Evolutionary conservation across 1,140 invertebrate species (phyloP).

Genomic region (Nylanderia fulva): DNA sequence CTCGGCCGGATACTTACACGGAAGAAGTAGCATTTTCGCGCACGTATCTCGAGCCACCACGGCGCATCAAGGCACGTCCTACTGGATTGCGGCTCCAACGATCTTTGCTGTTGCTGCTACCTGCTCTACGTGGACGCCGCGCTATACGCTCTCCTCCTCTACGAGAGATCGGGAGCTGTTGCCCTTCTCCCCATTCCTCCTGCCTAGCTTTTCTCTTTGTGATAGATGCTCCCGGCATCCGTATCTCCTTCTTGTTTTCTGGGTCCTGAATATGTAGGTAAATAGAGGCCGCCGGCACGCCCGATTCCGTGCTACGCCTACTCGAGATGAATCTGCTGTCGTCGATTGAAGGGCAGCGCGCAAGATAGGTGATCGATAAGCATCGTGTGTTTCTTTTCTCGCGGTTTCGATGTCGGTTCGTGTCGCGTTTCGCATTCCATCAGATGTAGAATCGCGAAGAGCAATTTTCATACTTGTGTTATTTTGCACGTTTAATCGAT

Average conservation of each 20-base stretch:
- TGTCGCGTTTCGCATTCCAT: slow-evolving; percentile 1
- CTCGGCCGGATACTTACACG: slow-evolving; percentile 74
- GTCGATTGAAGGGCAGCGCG: slow-evolving; percentile 49
- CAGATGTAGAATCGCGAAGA: background rate
- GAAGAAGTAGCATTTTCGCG: slow-evolving; percentile 84
- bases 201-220: background rate
- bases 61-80: slow-evolving; percentile 85
- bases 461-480: background rate
- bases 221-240: background rate
- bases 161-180: background rate
- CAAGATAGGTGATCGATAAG: slow-evolving; percentile 31
- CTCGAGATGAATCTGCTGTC: slow-evolving; percentile 48
- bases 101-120: slow-evolving; percentile 75
- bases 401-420: background rate
- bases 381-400: background rate
- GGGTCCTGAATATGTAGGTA: slow-evolving; percentile 48
- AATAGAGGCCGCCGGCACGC: slow-evolving; percentile 47
- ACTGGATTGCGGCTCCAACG: slow-evolving; percentile 82
- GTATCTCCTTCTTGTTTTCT: slow-evolving; percentile 35
- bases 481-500: background rate
- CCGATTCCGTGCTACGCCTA: slow-evolving; percentile 54
- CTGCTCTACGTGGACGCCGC: slow-evolving; percentile 71
- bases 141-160: background rate
- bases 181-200: background rate
- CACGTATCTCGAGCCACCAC: slow-evolving; percentile 84